A percentile compares a stretch with the other conserved stretches of the same genome.
Conservation (phyloP, 1,140 invertebrate genomes). For the Carposina sasakii region DNA sequence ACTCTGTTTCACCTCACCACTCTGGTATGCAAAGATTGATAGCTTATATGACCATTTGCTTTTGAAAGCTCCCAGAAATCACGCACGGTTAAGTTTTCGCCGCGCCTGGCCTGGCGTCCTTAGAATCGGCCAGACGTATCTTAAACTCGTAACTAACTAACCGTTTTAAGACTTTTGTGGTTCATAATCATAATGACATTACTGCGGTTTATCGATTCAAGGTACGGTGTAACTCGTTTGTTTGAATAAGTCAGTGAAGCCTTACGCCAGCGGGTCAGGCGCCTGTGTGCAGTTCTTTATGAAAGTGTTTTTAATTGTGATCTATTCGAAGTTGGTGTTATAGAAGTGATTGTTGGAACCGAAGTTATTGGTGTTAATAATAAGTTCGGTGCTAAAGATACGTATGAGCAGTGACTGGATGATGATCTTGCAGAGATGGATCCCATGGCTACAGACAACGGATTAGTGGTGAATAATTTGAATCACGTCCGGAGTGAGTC, state of each 20-base stretch:
- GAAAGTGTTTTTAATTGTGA: constrained; percentile 30
- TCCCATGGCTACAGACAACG: constrained; percentile 62
- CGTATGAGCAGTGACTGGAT: constrained; percentile 26
- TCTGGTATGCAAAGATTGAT: constrained; percentile 73
- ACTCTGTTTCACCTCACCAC: constrained; percentile 60
- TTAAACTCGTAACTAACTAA: constrained; percentile 20
- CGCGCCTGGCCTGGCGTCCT: constrained; percentile 67
- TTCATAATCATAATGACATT: constrained; percentile 40
- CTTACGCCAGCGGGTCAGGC: constrained; percentile 28
- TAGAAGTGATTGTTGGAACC: constrained; percentile 12
- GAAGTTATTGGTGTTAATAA: too few species aligned
- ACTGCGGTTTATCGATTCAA: constrained; percentile 37
- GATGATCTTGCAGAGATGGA: constrained; percentile 59
- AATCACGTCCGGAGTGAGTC: constrained; percentile 67
- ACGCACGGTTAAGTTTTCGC: constrained; percentile 69
- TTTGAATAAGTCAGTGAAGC: constrained; percentile 43
- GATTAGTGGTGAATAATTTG: constrained; percentile 67
- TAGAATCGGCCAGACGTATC: constrained; percentile 49
- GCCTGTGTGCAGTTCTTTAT: constrained; percentile 22
- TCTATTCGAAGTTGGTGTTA: constrained; percentile 25
- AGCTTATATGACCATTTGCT: constrained; percentile 71
- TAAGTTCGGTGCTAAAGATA: not conserved
- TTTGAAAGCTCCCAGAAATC: constrained; percentile 69
- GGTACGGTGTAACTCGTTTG: constrained; percentile 32
- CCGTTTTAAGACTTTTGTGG: constrained; percentile 29